Evolutionary conservation across 2,113 vertebrate genomes (phyloP).

Genomic region (Chunga burmeisteri): DNA sequence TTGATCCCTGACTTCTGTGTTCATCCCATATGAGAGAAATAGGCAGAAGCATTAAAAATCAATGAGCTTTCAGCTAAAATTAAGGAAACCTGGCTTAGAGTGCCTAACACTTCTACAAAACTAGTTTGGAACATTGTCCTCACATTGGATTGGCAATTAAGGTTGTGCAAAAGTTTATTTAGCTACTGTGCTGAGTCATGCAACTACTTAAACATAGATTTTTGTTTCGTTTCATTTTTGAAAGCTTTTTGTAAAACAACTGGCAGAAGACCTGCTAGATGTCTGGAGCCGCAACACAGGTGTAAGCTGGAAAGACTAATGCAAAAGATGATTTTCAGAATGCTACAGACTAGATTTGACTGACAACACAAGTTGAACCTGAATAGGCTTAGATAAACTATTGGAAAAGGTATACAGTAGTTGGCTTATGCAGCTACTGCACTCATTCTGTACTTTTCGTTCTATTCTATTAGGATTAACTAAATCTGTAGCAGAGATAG

Average conservation of each 20-base stretch:
- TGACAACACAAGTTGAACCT: background rate
- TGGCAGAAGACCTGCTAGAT: background rate
- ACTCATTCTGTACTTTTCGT: background rate
- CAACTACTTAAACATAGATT: background rate
- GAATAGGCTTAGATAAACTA: background rate
- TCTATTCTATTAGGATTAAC: background rate
- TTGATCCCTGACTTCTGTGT: background rate
- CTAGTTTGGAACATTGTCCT: background rate
- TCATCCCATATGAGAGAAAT: background rate
- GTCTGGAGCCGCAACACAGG: background rate
- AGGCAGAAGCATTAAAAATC: background rate
- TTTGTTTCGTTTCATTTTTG: background rate
- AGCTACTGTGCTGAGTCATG: background rate
- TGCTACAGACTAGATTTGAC: background rate
- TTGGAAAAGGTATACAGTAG: background rate
- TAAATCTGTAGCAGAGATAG: background rate
- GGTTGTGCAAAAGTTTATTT: background rate
- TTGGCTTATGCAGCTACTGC: background rate
- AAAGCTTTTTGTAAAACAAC: background rate
- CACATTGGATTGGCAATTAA: background rate
- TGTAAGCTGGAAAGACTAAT: background rate
- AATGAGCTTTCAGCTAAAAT: background rate
- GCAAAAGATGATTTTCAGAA: background rate
- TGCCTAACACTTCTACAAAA: background rate
- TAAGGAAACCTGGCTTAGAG: background rate